A percentile compares a stretch with the other conserved stretches of the same genome.
Evolutionary conservation across 2,113 vertebrate genomes (phyloP).

Genomic region (Prietella phreatophila): DNA sequence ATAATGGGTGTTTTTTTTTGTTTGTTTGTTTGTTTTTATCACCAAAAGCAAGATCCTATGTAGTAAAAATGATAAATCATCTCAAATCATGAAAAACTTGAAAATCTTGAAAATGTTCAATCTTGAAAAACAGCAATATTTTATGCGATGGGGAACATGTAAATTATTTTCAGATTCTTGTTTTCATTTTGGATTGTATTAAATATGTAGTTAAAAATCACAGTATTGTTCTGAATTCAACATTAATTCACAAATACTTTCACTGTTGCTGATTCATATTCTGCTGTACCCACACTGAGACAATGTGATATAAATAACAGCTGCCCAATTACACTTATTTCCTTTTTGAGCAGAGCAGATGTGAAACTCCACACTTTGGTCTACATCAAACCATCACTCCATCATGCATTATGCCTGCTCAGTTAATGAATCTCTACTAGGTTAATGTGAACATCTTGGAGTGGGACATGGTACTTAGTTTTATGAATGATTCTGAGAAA

Average conservation of each 20-base stretch:
- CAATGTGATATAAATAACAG: constrained; percentile 48
- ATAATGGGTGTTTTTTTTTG: background rate
- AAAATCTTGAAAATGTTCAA: background rate
- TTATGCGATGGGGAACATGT: background rate
- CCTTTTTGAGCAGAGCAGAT: constrained; percentile 38
- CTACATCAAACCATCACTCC: constrained; percentile 26
- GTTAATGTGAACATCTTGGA: constrained; percentile 45
- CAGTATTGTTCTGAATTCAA: background rate
- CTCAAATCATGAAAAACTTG: background rate
- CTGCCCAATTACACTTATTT: constrained; percentile 36
- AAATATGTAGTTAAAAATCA: background rate
- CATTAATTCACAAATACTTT: constrained; percentile 15
- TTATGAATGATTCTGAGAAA: constrained; percentile 32
- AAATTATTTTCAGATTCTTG: background rate
- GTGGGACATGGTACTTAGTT: constrained; percentile 1
- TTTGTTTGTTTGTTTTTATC: too few relatives aligned
- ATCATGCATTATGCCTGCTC: constrained; percentile 17
- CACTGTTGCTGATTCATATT: constrained; percentile 27
- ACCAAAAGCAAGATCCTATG: background rate
- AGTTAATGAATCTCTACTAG: constrained; percentile 23
- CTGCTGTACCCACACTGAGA: constrained; percentile 12
- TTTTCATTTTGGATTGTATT: background rate
- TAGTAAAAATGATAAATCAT: background rate
- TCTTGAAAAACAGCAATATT: background rate
- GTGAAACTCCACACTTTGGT: constrained; percentile 17